Conservation (phyloP, 2,888 invertebrate species). For the Watsonalla binaria region DNA sequence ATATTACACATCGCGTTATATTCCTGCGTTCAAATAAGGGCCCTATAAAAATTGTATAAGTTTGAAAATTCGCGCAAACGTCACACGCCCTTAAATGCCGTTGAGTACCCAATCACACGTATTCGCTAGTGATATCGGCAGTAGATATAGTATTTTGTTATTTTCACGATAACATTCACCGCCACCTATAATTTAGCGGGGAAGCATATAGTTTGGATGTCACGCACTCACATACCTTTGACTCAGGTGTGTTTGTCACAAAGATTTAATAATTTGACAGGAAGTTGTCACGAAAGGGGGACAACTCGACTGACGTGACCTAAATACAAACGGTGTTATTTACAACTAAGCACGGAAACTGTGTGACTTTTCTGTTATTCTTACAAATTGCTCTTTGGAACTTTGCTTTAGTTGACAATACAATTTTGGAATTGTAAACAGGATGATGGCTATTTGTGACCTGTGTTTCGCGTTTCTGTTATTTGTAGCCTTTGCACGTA, state of each 20-base stretch:
- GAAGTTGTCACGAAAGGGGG: conserved; percentile 28
- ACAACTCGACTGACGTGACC: conserved; percentile 30
- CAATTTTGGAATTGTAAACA: background rate
- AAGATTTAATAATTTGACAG: conserved; percentile 49
- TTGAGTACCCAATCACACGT: too few relatives aligned
- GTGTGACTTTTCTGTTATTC: conserved; percentile 3
- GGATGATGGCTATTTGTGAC: background rate
- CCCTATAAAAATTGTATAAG: too few relatives aligned
- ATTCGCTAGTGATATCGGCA: too few relatives aligned
- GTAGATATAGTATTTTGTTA: background rate
- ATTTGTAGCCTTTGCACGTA: too few relatives aligned
- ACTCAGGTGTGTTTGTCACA: conserved; percentile 36
- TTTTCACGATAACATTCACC: background rate
- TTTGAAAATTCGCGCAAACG: too few relatives aligned
- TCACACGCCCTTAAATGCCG: too few relatives aligned
- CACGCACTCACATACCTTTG: conserved; percentile 7
- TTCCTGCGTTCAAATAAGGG: too few relatives aligned
- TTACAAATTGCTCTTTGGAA: conserved; percentile 2
- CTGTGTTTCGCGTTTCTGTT: too few relatives aligned
- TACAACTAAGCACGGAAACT: conserved; percentile 13
- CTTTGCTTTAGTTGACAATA: background rate
- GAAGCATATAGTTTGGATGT: conserved; percentile 8
- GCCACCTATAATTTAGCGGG: background rate
- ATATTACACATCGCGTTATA: too few relatives aligned
- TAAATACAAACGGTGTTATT: conserved; percentile 28